A percentile compares a stretch with the other conserved stretches of the same genome.
phyloP scores from a whole-genome alignment of 2,113 vertebrate genomes.

The Lanius ludovicianus region DNA sequence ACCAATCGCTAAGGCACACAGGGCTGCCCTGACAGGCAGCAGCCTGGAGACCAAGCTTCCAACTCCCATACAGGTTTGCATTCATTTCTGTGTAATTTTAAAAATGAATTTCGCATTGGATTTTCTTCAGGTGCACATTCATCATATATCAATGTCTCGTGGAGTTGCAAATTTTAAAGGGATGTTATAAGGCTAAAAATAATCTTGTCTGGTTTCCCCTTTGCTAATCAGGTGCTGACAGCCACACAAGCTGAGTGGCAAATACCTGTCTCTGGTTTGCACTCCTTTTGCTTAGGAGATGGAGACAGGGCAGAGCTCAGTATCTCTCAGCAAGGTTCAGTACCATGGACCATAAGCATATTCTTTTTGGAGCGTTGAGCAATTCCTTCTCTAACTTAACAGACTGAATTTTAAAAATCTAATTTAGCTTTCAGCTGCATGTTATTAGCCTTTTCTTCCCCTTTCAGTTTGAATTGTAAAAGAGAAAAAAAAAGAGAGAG shows the following conservation, averaged over 20 bases:
- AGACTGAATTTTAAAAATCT: neutral
- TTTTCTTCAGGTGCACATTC: neutral
- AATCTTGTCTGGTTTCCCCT: neutral
- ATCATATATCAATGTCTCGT: neutral
- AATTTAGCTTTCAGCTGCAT: neutral
- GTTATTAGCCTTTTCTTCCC: neutral
- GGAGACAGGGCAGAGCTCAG: neutral
- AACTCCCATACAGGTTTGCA: accelerated
- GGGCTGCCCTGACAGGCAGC: neutral
- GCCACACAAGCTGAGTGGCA: neutral
- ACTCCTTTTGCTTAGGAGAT: neutral
- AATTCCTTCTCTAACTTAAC: neutral
- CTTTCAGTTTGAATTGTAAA: neutral
- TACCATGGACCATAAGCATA: neutral
- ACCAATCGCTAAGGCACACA: neutral
- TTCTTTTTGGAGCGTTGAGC: neutral
- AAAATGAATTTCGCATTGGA: neutral
- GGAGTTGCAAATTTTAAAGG: neutral
- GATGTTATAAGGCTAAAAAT: neutral
- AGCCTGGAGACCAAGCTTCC: neutral
- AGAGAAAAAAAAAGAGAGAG: neutral
- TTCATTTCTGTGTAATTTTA: neutral
- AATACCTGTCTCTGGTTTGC: neutral
- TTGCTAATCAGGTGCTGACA: neutral
- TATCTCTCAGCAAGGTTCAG: neutral